Evolutionary conservation across 2,113 vertebrate species (phyloP), one percentile per base, ranked within the genome.

Genomic region (Mesoclemmys tuberculata): DNA sequence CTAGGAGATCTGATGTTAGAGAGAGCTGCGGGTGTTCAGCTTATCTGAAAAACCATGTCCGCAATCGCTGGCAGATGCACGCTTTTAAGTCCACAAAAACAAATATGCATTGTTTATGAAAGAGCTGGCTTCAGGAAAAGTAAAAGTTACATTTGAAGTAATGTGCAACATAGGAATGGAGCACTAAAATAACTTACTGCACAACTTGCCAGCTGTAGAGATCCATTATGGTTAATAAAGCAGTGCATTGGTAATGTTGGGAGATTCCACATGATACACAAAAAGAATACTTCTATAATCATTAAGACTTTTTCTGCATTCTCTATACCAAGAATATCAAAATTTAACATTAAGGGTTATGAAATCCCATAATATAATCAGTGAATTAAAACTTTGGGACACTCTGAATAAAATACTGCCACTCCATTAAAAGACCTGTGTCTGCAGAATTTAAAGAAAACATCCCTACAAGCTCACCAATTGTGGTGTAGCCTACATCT

Each of bases 141-240:
- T 46, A 79, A 92, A 88, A 95, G 68, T 78, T 75, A 2, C 52
- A 78, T 82, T 91, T 87, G 48, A 49, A 80, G 75, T 44, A 87
- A 82, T 11, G 92, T 48, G 71, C 7, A 87, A 35, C 86, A 49
- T 64, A 46, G n/a, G 22, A 90, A 91, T 54, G 35, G 64, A 90
- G 64, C n/a, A 90, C 2, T 92, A 92, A 92, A 85, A 64, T 48
- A 88, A 49, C 55, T 52, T 83, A 88, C n/a, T 80, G n/a, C 26
- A 78, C 56, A 92, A 84, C 80, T 68, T 92, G 48, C 55, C 80
- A 48, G 74, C 74, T 88, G 75, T 61, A 78, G 55, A 79, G 82
- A 78, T 49, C 80, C 82, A 84, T 92, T 88, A 88, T 79, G 82
- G 38, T 92, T 56, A 92, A 92, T 88, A 84, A 92, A 88, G 49